Evolutionary conservation across 1,140 invertebrate species (phyloP).

Genomic region (Lasaia peninsularis): DNA sequence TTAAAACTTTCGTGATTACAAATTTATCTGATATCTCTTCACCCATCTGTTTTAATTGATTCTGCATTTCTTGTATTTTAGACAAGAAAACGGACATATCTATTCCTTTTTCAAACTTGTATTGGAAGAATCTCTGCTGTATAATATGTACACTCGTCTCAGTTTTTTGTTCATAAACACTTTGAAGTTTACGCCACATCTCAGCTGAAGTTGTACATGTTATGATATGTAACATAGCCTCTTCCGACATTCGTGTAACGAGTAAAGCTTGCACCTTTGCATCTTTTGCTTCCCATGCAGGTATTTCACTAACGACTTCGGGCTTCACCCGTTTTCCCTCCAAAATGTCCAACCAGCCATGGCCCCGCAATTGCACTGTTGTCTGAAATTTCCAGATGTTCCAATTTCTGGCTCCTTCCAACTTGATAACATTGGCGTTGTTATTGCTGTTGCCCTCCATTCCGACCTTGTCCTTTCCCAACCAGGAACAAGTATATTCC

Average conservation of each 20-base stretch:
- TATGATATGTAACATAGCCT: slow-evolving; percentile 30
- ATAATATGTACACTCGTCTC: slow-evolving; percentile 32
- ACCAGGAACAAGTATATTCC: neutral
- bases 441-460: slow-evolving; percentile 8
- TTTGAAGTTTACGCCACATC: slow-evolving; percentile 48
- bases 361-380: slow-evolving; percentile 18
- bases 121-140: slow-evolving; percentile 29
- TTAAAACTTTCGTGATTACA: slow-evolving; percentile 13
- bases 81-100: slow-evolving; percentile 13
- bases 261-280: slow-evolving; percentile 16
- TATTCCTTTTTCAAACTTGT: slow-evolving; percentile 22
- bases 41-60: slow-evolving; percentile 14
- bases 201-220: slow-evolving; percentile 39
- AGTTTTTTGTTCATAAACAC: slow-evolving; percentile 46
- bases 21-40: slow-evolving; percentile 16
- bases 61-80: slow-evolving; percentile 12
- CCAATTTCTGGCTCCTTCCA: slow-evolving; percentile 24
- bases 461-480: neutral
- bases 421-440: slow-evolving; percentile 1
- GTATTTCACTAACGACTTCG: neutral
- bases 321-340: slow-evolving; percentile 14
- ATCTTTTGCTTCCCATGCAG: slow-evolving; percentile 13
- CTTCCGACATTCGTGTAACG: slow-evolving; percentile 13
- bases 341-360: slow-evolving; percentile 13
- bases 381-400: slow-evolving; percentile 26